Evolutionary conservation across 1,140 invertebrate genomes (phyloP), one percentile per base, ranked within the genome.

Genomic region (Trichomalopsis sarcophagae): DNA sequence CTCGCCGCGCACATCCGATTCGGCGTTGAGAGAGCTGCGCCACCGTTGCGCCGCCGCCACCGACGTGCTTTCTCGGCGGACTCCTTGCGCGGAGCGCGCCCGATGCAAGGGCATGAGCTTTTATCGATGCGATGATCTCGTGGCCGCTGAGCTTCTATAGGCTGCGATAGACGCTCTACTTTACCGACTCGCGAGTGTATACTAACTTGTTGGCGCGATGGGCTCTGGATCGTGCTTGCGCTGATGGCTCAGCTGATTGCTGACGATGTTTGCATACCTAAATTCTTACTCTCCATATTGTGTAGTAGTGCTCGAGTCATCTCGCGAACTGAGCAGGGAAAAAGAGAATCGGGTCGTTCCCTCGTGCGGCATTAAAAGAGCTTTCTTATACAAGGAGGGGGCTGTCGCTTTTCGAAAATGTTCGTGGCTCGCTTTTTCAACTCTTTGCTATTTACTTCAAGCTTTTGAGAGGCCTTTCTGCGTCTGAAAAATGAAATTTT

Each of bases 1-100:
- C 74, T 87, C 87, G 88, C 86, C 87, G 89, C 88, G 89, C 89
- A 90, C 91, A 90, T 89, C 88, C 88, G 90, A 89, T 91, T 92
- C 89, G 89, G 88, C 89, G 89, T 81, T 86, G 89, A 88, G 87
- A 84, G 86, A n/a, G 55, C 17, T 73, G 27, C 11, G 27, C 17
- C 27, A 27, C 27, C 27, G 27, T 27, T 27, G 27, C 27, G 27
- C 27, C 27, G 27, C 27, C 27, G 84, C 84, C 81, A 50, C 81
- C 84, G 86, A 77, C 21, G 13, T 36, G 11, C 9, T 75, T 44
- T 44, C 73, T n/a, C 86, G n/a, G n/a, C 86, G 80, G 50, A 86
- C 36, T 79, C 30, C 27, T 44, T 30, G 30, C 36, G 27, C 2
- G 40, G 0, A n/a, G 33, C 33, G 33, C 33, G 33, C 33, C 33